These are phyloP conservation scores for Apeltes quadracus DNA, from an alignment of 2,113 vertebrate species.

Conservation along the genomic window DNA sequence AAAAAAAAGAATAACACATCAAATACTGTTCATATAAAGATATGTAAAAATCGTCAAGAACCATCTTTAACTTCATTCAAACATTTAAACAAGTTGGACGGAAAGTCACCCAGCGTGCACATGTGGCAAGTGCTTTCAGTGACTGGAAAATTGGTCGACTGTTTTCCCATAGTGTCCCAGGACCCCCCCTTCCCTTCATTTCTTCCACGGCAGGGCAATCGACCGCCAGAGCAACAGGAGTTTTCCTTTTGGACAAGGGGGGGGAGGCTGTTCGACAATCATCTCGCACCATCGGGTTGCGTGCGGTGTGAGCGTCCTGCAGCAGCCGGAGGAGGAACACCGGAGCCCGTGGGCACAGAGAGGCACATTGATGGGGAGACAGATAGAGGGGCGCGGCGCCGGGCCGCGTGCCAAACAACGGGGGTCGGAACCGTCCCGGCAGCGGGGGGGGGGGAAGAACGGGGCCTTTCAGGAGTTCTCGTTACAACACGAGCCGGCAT, in stretches of 20 bases:
- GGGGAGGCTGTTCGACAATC: too few species aligned
- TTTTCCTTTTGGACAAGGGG: too few species aligned
- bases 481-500: slow-evolving; percentile 81
- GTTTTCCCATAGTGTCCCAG: not conserved
- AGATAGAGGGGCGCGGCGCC: slow-evolving; percentile 53
- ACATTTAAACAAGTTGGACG: not conserved
- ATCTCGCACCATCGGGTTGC: too few species aligned
- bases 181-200: not conserved
- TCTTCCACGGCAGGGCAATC: too few species aligned
- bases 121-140: not conserved
- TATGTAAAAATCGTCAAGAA: too few species aligned
- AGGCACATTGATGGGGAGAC: slow-evolving; percentile 44
- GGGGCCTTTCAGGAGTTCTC: slow-evolving; percentile 76
- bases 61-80: not conserved
- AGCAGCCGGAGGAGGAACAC: slow-evolving; percentile 28
- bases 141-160: not conserved
- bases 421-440: slow-evolving; percentile 65
- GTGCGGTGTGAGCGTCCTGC: too few species aligned
- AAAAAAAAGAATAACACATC: too few species aligned
- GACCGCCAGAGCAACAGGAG: too few species aligned
- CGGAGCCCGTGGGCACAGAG: slow-evolving; percentile 45
- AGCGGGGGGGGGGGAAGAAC: slow-evolving; percentile 59
- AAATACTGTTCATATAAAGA: too few species aligned
- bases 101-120: not conserved
- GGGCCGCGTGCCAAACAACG: slow-evolving; percentile 54